phyloP scores from a whole-genome alignment of 1,140 invertebrate genomes.

The Archegozetes longisetosus region DNA sequence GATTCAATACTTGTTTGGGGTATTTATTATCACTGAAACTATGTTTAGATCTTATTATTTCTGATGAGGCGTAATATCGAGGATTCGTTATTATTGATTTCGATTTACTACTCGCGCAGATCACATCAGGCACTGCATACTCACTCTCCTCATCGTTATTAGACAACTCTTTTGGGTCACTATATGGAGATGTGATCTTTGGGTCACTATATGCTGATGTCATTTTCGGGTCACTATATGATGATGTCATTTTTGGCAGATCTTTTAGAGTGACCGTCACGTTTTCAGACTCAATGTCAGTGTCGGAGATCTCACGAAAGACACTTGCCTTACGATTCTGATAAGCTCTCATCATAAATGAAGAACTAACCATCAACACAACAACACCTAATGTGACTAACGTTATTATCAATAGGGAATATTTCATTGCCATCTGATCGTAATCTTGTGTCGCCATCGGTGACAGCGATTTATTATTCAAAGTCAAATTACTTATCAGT shows the following conservation, averaged over 20 bases:
- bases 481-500: neutral
- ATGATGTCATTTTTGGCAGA: slow-evolving; percentile 5
- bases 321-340: neutral
- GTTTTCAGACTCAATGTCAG: slow-evolving; percentile 7
- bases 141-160: neutral
- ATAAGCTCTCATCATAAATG: neutral
- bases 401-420: neutral
- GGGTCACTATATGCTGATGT: slow-evolving; percentile 6
- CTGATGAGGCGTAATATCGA: neutral
- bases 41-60: slow-evolving; percentile 2
- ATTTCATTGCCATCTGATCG: neutral
- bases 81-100: neutral
- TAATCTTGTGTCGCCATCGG: neutral
- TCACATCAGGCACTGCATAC: slow-evolving; percentile 12
- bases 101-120: neutral
- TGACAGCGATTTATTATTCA: neutral
- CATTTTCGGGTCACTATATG: slow-evolving; percentile 9
- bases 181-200: slow-evolving; percentile 1
- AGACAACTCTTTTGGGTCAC: slow-evolving; percentile 13
- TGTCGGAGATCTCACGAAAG: slow-evolving; percentile 8
- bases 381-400: neutral
- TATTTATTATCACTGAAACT: slow-evolving; percentile 1
- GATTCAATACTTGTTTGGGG: neutral
- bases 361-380: neutral
- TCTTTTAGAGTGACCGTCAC: slow-evolving; percentile 8